Conservation (phyloP, 2,797 vertebrate species). For the Sebastiscus albofasciatus region DNA sequence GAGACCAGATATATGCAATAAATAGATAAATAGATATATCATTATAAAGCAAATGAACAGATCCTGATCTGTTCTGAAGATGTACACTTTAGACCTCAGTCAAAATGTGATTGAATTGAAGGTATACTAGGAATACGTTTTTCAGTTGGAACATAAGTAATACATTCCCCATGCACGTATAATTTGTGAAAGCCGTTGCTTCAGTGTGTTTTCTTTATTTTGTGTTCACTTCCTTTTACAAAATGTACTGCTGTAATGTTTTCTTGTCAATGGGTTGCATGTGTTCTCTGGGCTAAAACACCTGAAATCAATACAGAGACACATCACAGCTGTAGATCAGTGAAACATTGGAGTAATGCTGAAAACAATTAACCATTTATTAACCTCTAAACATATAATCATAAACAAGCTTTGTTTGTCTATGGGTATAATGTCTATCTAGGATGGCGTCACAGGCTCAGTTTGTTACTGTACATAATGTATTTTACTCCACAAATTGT, state of each 20-base stretch:
- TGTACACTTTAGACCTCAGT: neutral
- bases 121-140: neutral
- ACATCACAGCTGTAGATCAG: neutral
- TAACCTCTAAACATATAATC: neutral
- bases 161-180: neutral
- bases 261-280: neutral
- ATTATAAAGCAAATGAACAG: neutral
- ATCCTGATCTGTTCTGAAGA: too few relatives aligned
- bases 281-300: neutral
- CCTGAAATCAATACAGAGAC: neutral
- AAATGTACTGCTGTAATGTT: neutral
- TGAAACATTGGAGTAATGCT: neutral
- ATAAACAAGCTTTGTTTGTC: neutral
- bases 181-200: neutral
- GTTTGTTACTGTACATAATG: neutral
- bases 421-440: neutral
- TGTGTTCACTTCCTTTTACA: neutral
- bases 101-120: neutral
- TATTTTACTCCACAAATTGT: neutral
- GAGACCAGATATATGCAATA: neutral
- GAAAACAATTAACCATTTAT: neutral
- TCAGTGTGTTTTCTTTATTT: neutral
- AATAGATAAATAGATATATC: neutral
- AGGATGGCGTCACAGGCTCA: neutral
- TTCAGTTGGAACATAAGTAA: neutral